Percentiles rank a stretch among this genome's conserved stretches.
Evolutionary conservation across 2,888 invertebrate genomes (phyloP).

Genomic region (Machimus atricapillus): DNA sequence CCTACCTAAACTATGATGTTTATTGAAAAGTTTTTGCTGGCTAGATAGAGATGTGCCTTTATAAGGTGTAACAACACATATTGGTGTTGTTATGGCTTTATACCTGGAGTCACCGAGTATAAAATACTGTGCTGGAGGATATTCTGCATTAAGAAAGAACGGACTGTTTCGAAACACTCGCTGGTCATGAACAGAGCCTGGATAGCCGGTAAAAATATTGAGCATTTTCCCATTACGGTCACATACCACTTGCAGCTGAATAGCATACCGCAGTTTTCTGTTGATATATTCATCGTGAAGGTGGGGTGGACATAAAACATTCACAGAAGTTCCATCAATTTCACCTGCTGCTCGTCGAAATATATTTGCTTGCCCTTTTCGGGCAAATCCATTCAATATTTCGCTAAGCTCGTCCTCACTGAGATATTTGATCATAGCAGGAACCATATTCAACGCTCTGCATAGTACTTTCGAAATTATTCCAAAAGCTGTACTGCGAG

Average conservation of each 20-base stretch:
- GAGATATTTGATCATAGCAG: not conserved
- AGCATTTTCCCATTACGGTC: not conserved
- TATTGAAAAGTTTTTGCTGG: not conserved
- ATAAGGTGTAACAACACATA: not conserved
- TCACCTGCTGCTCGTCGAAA: too few species aligned
- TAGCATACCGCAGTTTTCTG: too few species aligned
- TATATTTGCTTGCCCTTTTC: not conserved
- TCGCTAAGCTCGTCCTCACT: too few species aligned
- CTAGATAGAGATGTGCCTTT: not conserved
- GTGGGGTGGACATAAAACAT: too few species aligned
- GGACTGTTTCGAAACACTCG: not conserved
- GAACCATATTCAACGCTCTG: not conserved
- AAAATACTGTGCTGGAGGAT: not conserved
- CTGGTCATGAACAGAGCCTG: not conserved
- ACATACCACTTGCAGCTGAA: too few species aligned
- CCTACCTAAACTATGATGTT: not conserved
- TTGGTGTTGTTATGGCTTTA: not conserved
- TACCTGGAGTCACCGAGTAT: not conserved
- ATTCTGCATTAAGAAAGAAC: not conserved
- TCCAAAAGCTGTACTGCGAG: too few species aligned
- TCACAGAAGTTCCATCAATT: too few species aligned
- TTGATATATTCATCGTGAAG: too few species aligned
- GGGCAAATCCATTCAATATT: too few species aligned
- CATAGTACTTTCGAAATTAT: too few species aligned
- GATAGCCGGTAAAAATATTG: not conserved